These are phyloP conservation scores for Liasis olivaceus DNA, from an alignment of 2,797 vertebrate species.

Conservation along the genomic window DNA sequence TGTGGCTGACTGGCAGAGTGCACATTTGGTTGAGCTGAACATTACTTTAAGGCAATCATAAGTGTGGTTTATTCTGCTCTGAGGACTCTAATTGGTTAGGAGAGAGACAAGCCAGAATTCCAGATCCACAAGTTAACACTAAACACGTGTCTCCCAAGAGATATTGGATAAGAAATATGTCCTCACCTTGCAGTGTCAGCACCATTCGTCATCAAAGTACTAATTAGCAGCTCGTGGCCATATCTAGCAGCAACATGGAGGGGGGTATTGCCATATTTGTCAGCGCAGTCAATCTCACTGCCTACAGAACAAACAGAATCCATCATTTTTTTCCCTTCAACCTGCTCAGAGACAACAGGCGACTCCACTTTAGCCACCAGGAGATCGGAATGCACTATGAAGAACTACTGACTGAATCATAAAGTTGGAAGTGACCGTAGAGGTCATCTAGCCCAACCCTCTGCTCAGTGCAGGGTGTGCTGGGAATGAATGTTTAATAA, in stretches of 20 bases:
- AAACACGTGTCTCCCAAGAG: neutral
- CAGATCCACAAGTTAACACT: neutral
- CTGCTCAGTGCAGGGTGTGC: neutral
- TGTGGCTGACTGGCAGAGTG: neutral
- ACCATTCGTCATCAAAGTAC: conserved; percentile 97
- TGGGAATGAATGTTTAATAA: neutral
- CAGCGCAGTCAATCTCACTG: conserved; percentile 95
- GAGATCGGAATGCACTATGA: neutral
- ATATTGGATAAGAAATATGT: neutral
- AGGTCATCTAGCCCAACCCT: neutral
- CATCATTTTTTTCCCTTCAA: neutral
- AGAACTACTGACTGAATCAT: neutral
- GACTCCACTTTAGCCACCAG: neutral
- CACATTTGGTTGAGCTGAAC: neutral
- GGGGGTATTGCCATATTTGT: conserved; percentile 96
- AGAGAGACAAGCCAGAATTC: neutral
- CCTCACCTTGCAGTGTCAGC: conserved; percentile 92
- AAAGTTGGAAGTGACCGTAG: neutral
- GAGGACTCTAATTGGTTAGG: neutral
- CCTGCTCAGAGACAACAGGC: neutral
- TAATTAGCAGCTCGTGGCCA: conserved; percentile 97
- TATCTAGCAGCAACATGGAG: conserved; percentile 98
- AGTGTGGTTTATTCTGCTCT: neutral
- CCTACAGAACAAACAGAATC: conserved; percentile 71
- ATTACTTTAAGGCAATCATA: neutral